Base-by-base conservation (phyloP, 2,888 invertebrate genomes). In the Pollenia angustigena region DNA sequence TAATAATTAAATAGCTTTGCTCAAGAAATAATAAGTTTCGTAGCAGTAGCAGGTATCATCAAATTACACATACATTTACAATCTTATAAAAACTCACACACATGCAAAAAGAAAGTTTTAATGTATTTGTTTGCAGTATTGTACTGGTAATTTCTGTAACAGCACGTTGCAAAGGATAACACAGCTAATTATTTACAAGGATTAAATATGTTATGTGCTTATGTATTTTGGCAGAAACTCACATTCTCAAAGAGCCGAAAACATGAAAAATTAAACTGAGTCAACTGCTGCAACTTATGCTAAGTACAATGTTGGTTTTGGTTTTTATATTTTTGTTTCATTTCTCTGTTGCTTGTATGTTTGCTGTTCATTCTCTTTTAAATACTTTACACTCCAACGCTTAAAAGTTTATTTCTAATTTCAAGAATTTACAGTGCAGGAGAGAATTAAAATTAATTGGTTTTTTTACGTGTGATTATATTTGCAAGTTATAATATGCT, bases 181-280 rank as follows among this genome's bases (percentile, higher is more conserved):
- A 81, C 81, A 88, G 89, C 89, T 89, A 88, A 89, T 89, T 88
- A 88, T 88, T 88, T 88, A 87, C 88, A 87, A 88, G 85, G 83
- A 88, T 87, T 88, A 85, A 87, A 87, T 86, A 88, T 88, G 88
- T 87, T 85, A 88, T 86, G 88, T 72, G 88, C 72, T 78, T 68
- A 81, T 85, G 78, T 81, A 84, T 87, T 79, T 87, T 81, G 72
- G 83, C 76, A 83, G 85, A 84, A 14, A 80, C 88, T 86, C 87
- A 88, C 88, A 88, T 85, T 81, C 87, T 32, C 32, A 32, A 32
- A 32, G 87, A 88, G 85, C 78, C 87, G 69, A 85, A 88, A 87
- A 87, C 85, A 42, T n/a, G 23, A 12, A 23, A 56, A 56, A 69
- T 46, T 4, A 76, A 16, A 32, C 4, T 42, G 16, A 60, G n/a